Evolutionary conservation across 1,140 invertebrate genomes (phyloP), one percentile per base, ranked within the genome.

Genomic region (Drosophila leontia): DNA sequence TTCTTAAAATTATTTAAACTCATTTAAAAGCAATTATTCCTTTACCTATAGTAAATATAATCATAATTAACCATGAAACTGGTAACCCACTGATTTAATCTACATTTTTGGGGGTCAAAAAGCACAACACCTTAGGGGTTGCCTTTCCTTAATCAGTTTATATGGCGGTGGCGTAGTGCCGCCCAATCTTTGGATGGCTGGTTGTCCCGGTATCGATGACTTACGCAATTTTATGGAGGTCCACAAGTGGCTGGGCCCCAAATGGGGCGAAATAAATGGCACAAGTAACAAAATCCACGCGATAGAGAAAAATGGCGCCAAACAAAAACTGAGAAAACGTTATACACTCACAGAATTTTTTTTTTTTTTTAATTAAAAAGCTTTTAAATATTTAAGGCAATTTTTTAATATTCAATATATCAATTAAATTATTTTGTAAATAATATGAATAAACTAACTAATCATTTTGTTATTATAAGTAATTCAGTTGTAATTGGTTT

Each of bases 211-310:
- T 47, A 58, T 57, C 65, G 37, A 50, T 35, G 51, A 13, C 41
- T 72, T 72, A 72, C 70, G 69, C 44, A 72, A 72, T 39, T 72
- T 72, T 72, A 72, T 72, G 29, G 68, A 5, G 35, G 44, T 17
- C 19, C 50, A 26, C 45, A 67, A 67, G 65, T 34, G 60, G 64
- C 60, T 44, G 29, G 26, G 59, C 34, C 59, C 62, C 56, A 67
- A 67, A 63, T 9, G 37, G 5, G 42, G 29, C 26, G 2, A 67
- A 23, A 64, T 15, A 15, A 35, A 29, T 39, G 17, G 19, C 13
- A 19, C 42, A 67, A 39, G 62, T 56, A 62, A 11, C 26, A 13
- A 44, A 64, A 60, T 61, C 56, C 56, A 64, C 56, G 58, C 61
- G 61, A 64, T 64, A 41, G 51, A 61, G 53, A 23, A 17, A 61